Conservation (phyloP, 37 sponge, comb jelly and placozoan species). For the Agelas oroides region DNA sequence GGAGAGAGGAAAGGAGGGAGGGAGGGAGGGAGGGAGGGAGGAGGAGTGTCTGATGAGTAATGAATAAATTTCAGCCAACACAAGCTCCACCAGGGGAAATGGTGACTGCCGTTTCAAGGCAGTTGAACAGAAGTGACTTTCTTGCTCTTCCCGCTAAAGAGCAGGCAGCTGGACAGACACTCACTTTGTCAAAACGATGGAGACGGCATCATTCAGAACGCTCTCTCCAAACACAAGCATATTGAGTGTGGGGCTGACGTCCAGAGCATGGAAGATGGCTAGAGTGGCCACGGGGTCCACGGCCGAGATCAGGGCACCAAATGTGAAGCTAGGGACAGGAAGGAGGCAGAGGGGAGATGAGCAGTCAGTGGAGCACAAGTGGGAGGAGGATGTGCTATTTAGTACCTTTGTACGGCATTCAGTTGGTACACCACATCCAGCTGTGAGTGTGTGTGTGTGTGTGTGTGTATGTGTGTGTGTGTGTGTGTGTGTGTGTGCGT, state of each 20-base stretch:
- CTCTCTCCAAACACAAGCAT: slow-evolving; percentile 99
- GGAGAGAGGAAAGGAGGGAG: too few relatives aligned
- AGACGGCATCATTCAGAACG: slow-evolving; percentile 97
- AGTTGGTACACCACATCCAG: slow-evolving; percentile 42
- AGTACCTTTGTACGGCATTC: slow-evolving; percentile 29
- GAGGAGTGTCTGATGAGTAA: too few relatives aligned
- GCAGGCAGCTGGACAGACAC: background rate
- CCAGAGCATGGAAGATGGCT: slow-evolving; percentile 95
- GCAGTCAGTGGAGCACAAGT: background rate
- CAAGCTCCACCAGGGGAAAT: too few relatives aligned
- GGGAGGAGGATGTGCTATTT: background rate
- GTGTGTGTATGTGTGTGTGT: too few relatives aligned
- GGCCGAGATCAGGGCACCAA: slow-evolving; percentile 96
- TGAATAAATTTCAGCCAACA: too few relatives aligned
- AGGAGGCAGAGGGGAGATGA: background rate
- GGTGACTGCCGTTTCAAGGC: too few relatives aligned
- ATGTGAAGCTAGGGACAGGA: slow-evolving; percentile 81
- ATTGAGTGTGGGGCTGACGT: slow-evolving; percentile 91
- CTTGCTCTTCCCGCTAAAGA: too few relatives aligned
- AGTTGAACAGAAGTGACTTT: too few relatives aligned
- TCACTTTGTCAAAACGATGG: slow-evolving; percentile 97
- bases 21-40: too few relatives aligned
- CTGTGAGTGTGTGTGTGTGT: slow-evolving; percentile 2
- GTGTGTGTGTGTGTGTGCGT: too few relatives aligned
- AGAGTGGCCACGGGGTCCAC: slow-evolving; percentile 98